Base-by-base conservation (phyloP, 2,113 vertebrate genomes). In the Sprattus sprattus region DNA sequence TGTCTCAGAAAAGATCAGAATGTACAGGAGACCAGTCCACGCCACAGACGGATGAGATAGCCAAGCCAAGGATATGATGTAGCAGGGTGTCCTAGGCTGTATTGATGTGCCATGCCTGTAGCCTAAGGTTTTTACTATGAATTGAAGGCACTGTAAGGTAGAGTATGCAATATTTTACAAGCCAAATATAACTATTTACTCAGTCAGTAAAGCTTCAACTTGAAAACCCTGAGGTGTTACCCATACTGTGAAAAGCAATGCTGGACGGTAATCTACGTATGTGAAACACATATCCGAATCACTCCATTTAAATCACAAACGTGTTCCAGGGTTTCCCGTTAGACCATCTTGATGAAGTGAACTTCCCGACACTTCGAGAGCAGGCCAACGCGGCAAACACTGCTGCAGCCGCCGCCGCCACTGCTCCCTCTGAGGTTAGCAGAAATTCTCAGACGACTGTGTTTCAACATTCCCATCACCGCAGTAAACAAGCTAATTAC, bases 401-500 rank as follows among this genome's bases (percentile, higher is more conserved):
- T 16, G 25, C 71, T 13, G 13, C 71, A 78, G 32, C 71, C 32
- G 11, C 28, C 28, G 0, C 71, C 71, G 4, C 25, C 60, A 8
- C 60, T 22, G 20, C 60, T 64, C 25, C 15, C 67, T 28, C 10
- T 71, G 83, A 84, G 57, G 83, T 84, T 49, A 39, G 67, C 45
- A 4, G 45, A 39, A 57, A 84, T 84, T 84, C 83, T 78, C 83
- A 84, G 83, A 84, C 67, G 46, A 52, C 71, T 84, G 75, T 50
- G 46, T 13, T 13, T 49, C 28, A 39, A 84, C 67, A 78, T 78
- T 67, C 80, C 83, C 64, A 84, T 9, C 13, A 18, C 67, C 45
- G 44, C 64, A 78, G 83, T 84, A 84, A 84, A 84, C 83, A 84
- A 50, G 83, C 83, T 75, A 84, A 80, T 84, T 84, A 84, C 75